phyloP scores from a whole-genome alignment of 1,140 invertebrate species.

The Brachionus calyciflorus region DNA sequence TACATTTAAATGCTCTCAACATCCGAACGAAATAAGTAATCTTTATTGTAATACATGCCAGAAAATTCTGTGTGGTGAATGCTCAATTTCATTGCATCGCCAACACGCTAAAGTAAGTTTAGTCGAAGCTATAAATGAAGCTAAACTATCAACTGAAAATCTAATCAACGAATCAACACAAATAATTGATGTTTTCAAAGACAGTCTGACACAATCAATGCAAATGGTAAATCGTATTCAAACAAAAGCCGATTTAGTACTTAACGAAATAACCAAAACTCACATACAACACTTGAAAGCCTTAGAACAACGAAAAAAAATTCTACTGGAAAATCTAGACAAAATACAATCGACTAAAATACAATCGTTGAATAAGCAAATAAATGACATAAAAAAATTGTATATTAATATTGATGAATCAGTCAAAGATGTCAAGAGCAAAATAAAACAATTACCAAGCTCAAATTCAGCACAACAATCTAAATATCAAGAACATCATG shows the following conservation, averaged over 20 bases:
- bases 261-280: constrained; percentile 3
- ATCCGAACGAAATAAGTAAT: constrained; percentile 20
- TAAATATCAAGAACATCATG: constrained; percentile 8
- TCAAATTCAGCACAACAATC: not conserved
- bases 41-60: constrained; percentile 21
- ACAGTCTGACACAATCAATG: constrained; percentile 9
- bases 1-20: constrained; percentile 11
- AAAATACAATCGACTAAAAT: constrained; percentile 41
- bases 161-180: constrained; percentile 41
- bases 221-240: constrained; percentile 22
- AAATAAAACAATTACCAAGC: constrained; percentile 24
- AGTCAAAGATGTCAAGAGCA: constrained; percentile 6
- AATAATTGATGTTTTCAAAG: constrained; percentile 38
- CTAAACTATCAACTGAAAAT: constrained; percentile 14
- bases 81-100: not conserved
- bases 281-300: constrained; percentile 34
- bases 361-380: constrained; percentile 33
- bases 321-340: constrained; percentile 29
- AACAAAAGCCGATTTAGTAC: not conserved
- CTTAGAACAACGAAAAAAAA: constrained; percentile 13
- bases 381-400: constrained; percentile 29
- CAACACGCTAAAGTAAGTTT: constrained; percentile 32
- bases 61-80: constrained; percentile 22
- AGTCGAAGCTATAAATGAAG: constrained; percentile 31
- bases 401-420: constrained; percentile 5